phyloP scores from a whole-genome alignment of 2,797 vertebrate species.

The Echeneis naucrates region DNA sequence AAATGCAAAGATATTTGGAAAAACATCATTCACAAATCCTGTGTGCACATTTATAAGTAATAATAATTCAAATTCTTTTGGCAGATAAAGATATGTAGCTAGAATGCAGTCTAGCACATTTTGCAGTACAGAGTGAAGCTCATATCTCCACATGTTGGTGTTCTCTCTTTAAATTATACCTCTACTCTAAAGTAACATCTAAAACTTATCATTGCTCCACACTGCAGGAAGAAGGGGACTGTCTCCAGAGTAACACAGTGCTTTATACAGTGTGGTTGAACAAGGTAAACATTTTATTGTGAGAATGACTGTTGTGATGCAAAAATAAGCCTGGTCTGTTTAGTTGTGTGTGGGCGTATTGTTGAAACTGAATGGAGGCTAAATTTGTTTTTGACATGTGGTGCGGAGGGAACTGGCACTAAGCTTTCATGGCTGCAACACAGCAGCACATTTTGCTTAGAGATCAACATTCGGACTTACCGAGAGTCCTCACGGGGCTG shows the following conservation, averaged over 20 bases:
- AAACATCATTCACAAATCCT: too few species aligned
- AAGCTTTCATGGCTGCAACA: background rate
- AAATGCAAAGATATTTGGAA: background rate
- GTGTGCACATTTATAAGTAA: too few species aligned
- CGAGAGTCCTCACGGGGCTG: slow-evolving; percentile 83
- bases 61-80: background rate
- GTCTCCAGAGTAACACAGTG: background rate
- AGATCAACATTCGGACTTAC: slow-evolving; percentile 81
- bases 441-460: background rate
- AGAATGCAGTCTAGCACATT: background rate
- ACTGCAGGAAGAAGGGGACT: background rate
- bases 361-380: slow-evolving; percentile 31
- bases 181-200: background rate
- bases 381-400: slow-evolving; percentile 41
- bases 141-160: background rate
- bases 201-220: slow-evolving; percentile 2
- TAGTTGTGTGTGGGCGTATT: slow-evolving; percentile 22
- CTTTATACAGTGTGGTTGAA: slow-evolving; percentile 20
- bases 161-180: background rate
- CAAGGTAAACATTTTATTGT: slow-evolving; percentile 23
- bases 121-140: background rate
- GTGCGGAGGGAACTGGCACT: background rate
- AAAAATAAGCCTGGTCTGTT: slow-evolving; percentile 33
- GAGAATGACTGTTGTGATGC: background rate
- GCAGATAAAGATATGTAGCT: background rate